These are phyloP conservation scores for Syngnathus acus DNA, from an alignment of 2,797 vertebrate genomes.

Conservation along the genomic window DNA sequence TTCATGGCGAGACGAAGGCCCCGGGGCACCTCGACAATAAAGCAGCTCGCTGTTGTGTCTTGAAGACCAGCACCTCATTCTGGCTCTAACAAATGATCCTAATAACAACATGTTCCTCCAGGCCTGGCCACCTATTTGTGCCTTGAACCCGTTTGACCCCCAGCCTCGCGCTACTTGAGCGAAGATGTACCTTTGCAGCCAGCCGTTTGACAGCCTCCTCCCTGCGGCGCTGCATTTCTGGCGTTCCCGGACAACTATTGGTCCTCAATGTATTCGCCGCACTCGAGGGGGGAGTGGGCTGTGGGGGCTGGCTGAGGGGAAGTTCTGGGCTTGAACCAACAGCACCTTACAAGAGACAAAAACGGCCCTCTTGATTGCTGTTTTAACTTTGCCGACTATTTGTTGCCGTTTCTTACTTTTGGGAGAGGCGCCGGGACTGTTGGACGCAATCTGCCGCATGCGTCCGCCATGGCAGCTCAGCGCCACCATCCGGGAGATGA, in stretches of 20 bases:
- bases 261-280: constrained; percentile 61
- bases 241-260: constrained; percentile 59
- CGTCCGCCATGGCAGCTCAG: constrained; percentile 95
- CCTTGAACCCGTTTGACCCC: constrained; percentile 1
- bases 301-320: constrained; percentile 79
- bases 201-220: constrained; percentile 83
- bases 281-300: constrained; percentile 66
- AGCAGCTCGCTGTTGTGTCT: background rate
- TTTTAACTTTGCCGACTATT: background rate
- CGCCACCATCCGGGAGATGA: constrained; percentile 90
- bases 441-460: constrained; percentile 98
- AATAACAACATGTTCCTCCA: background rate
- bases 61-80: background rate
- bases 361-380: background rate
- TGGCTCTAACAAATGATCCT: background rate
- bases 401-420: constrained; percentile 70
- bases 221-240: constrained; percentile 70
- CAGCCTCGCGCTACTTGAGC: background rate
- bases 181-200: constrained; percentile 80
- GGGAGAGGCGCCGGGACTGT: constrained; percentile 79
- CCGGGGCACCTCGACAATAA: background rate
- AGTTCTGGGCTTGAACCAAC: constrained; percentile 73
- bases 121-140: background rate
- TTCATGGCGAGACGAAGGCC: background rate
- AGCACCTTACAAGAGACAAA: constrained; percentile 57